phyloP scores from a whole-genome alignment of 2,888 invertebrate genomes.

The Sturmia bella region DNA sequence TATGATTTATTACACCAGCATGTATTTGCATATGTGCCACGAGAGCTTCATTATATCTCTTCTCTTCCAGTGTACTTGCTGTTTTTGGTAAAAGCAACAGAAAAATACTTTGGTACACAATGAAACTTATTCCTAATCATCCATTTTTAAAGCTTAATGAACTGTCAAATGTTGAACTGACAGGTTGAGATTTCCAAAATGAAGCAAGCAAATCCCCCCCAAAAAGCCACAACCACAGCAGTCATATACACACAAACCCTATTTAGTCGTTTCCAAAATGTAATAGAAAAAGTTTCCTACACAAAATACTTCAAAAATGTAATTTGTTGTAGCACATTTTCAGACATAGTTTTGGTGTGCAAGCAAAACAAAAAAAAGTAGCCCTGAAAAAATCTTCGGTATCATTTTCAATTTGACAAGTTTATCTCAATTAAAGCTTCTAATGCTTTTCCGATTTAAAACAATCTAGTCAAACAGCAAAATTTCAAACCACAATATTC shows the following conservation, averaged over 20 bases:
- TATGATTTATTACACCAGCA: too few species aligned
- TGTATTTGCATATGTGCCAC: too few species aligned
- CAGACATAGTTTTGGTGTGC: not conserved
- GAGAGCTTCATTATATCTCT: too few species aligned
- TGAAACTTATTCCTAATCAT: slow-evolving; percentile 45
- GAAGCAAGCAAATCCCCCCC: slow-evolving; percentile 17
- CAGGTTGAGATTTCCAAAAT: slow-evolving; percentile 52
- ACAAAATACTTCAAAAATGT: not conserved
- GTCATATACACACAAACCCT: not conserved
- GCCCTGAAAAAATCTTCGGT: slow-evolving; percentile 14
- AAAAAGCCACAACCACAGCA: not conserved
- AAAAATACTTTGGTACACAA: not conserved
- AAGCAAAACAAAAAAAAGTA: not conserved
- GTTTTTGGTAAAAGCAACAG: too few species aligned
- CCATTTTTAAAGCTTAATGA: slow-evolving; percentile 52
- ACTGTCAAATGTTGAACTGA: slow-evolving; percentile 62
- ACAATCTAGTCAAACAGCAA: not conserved
- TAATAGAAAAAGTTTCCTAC: not conserved
- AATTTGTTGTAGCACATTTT: slow-evolving; percentile 15
- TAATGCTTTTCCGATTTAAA: not conserved
- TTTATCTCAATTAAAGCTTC: slow-evolving; percentile 49
- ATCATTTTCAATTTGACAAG: slow-evolving; percentile 24
- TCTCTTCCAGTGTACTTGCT: too few species aligned
- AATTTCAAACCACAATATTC: not conserved
- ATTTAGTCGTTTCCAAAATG: not conserved